Conservation (phyloP, 2,797 vertebrate species). For the Columba guinea region DNA sequence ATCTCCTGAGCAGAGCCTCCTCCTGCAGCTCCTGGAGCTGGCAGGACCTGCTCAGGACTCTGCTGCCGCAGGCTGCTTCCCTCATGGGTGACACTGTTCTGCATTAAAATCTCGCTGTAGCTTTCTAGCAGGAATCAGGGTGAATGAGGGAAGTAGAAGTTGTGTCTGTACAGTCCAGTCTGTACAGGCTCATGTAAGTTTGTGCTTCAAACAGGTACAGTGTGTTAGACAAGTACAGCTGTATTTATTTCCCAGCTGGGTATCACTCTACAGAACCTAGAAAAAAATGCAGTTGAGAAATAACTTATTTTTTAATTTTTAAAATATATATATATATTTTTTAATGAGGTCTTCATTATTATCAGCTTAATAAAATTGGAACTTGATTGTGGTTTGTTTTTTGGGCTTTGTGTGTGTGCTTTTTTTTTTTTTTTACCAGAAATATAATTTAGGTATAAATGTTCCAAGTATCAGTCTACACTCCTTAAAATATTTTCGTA, state of each 20-base stretch:
- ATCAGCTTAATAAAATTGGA: background rate
- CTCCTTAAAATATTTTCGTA: background rate
- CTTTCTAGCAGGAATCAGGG: background rate
- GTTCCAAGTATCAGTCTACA: background rate
- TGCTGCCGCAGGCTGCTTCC: background rate
- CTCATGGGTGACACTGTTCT: background rate
- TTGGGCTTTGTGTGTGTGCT: no score
- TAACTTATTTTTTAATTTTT: background rate
- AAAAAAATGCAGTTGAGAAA: background rate
- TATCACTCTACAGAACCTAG: background rate
- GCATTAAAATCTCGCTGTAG: background rate
- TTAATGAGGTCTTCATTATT: background rate
- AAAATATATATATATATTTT: no score
- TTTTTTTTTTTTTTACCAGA: background rate
- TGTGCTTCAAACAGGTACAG: background rate
- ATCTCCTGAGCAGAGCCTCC: background rate
- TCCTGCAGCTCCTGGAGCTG: background rate
- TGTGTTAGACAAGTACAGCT: background rate
- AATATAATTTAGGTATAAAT: background rate
- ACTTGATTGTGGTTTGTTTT: background rate
- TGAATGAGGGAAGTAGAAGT: background rate
- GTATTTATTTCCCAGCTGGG: background rate
- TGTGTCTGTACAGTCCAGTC: background rate
- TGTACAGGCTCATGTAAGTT: background rate
- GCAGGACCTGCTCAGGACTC: no score